phyloP scores from a whole-genome alignment of 2,113 vertebrate species.

The Alethe diademata region DNA sequence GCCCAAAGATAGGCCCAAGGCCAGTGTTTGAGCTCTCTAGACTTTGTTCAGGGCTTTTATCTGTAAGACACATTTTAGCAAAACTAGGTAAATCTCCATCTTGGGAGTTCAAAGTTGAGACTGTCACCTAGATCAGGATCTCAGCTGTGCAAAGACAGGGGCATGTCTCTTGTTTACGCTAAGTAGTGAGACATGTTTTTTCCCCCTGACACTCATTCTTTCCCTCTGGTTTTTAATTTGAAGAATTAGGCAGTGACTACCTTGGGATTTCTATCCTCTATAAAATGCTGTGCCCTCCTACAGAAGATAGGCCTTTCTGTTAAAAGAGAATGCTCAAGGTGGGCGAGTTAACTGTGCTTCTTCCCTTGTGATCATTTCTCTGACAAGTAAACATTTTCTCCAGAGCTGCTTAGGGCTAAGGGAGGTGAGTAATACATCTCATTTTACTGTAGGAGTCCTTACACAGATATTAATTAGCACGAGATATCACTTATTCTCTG shows the following conservation, averaged over 20 bases:
- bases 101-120: not conserved
- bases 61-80: not conserved
- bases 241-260: not conserved
- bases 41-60: not conserved
- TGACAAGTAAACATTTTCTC: not conserved
- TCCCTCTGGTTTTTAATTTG: not conserved
- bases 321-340: not conserved
- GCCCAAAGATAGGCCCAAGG: not conserved
- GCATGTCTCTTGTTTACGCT: not conserved
- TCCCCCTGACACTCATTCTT: not conserved
- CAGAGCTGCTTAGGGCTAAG: not conserved
- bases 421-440: not conserved
- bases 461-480: not conserved
- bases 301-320: not conserved
- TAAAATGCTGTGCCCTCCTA: not conserved
- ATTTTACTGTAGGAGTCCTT: not conserved
- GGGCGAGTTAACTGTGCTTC: not conserved
- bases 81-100: not conserved
- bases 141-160: accelerated
- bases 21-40: not conserved
- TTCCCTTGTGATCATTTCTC: not conserved
- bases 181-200: not conserved
- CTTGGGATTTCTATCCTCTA: not conserved
- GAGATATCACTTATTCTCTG: not conserved
- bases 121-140: not conserved